Evolutionary conservation across 2,888 invertebrate species (phyloP).

Genomic region (Cyclophora punctaria): DNA sequence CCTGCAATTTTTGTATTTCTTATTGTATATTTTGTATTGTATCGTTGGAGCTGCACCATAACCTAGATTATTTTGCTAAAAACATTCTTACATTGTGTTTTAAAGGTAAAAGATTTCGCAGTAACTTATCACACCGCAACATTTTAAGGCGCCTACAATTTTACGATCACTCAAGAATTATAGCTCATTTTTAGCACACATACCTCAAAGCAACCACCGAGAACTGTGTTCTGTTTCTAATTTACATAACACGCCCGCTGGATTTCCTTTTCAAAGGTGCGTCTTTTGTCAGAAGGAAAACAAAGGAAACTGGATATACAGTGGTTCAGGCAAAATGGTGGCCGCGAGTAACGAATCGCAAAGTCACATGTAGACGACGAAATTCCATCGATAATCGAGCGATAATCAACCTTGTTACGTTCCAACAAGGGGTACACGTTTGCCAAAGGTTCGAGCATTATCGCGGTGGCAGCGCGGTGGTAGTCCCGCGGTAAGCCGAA

Average conservation of each 20-base stretch:
- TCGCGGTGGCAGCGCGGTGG: slow-evolving; percentile 5
- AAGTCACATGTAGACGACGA: slow-evolving; percentile 24
- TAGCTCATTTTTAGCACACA: slow-evolving; percentile 1
- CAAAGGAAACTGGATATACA: slow-evolving; percentile 44
- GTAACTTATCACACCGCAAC: too few relatives aligned
- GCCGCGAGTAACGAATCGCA: slow-evolving; percentile 32
- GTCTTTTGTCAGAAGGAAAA: slow-evolving; percentile 55
- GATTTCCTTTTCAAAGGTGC: slow-evolving; percentile 57
- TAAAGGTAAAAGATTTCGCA: too few relatives aligned
- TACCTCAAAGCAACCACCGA: slow-evolving; percentile 15
- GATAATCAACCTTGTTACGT: slow-evolving; percentile 3
- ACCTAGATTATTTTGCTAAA: too few relatives aligned
- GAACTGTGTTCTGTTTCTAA: slow-evolving; percentile 43
- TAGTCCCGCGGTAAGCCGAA: slow-evolving; percentile 10
- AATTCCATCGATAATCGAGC: slow-evolving; percentile 3
- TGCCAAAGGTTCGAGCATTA: slow-evolving; percentile 3
- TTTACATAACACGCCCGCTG: slow-evolving; percentile 55
- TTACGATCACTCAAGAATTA: too few relatives aligned
- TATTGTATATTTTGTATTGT: too few relatives aligned
- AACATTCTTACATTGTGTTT: too few relatives aligned
- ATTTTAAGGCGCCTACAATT: too few relatives aligned
- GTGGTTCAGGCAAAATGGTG: slow-evolving; percentile 34
- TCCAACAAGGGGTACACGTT: slow-evolving; percentile 3
- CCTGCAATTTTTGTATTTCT: too few relatives aligned
- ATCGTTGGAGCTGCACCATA: too few relatives aligned